Percentiles rank a stretch among this genome's conserved stretches.
Evolutionary conservation across 2,888 invertebrate genomes (phyloP).

Genomic region (Drosophila rubida): DNA sequence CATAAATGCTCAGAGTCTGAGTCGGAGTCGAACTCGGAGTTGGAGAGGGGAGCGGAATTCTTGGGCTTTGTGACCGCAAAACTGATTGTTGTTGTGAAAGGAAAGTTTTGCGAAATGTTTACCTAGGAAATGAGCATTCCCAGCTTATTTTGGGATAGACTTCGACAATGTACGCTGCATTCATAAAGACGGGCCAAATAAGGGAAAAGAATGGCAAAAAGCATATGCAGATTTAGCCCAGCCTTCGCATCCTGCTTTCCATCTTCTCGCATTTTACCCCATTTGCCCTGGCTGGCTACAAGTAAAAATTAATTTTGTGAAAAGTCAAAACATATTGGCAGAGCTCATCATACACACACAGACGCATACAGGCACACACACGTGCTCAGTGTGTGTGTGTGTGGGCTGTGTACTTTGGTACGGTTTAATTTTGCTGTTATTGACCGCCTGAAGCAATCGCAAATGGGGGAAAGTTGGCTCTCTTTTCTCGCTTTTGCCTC

Average conservation of each 20-base stretch:
- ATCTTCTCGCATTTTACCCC: neutral
- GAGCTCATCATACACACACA: slow-evolving; percentile 55
- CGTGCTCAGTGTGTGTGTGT: slow-evolving; percentile 22
- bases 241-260: neutral
- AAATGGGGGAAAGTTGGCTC: slow-evolving; percentile 34
- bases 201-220: slow-evolving; percentile 6
- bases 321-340: slow-evolving; percentile 68
- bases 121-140: slow-evolving; percentile 45
- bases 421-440: slow-evolving; percentile 78
- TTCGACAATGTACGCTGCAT: slow-evolving; percentile 28
- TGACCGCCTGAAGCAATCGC: slow-evolving; percentile 68
- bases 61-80: slow-evolving; percentile 8
- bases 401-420: slow-evolving; percentile 69
- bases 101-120: slow-evolving; percentile 41
- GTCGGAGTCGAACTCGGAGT: too few species aligned
- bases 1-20: slow-evolving; percentile 16
- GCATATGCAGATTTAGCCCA: slow-evolving; percentile 43
- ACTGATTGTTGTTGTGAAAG: slow-evolving; percentile 21
- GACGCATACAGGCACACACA: slow-evolving; percentile 14
- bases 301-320: slow-evolving; percentile 67
- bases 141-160: slow-evolving; percentile 11
- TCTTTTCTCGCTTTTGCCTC: slow-evolving; percentile 4
- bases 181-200: slow-evolving; percentile 8
- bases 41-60: neutral
- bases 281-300: slow-evolving; percentile 18